Percentiles rank a stretch among this genome's conserved stretches.
phyloP scores from a whole-genome alignment of 2,797 vertebrate genomes.

The Alauda arvensis region DNA sequence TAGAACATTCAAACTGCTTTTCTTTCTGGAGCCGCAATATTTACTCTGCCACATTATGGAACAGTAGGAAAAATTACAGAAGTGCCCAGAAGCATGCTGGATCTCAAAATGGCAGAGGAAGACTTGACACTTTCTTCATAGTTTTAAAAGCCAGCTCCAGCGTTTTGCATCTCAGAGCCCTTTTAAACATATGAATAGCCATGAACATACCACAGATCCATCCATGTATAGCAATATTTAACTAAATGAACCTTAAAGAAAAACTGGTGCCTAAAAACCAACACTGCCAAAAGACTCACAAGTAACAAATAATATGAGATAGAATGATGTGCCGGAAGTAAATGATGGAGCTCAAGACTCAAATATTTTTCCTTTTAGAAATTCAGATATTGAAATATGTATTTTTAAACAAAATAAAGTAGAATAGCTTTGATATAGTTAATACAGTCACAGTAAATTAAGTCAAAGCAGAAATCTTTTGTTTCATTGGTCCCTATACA shows the following conservation, averaged over 20 bases:
- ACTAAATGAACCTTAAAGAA: neutral
- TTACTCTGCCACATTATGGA: neutral
- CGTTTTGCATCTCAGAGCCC: neutral
- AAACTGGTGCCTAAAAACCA: neutral
- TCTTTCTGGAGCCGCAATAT: neutral
- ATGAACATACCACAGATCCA: neutral
- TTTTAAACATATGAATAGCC: neutral
- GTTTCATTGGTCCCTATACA: neutral
- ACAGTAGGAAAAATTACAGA: neutral
- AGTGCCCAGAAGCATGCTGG: neutral
- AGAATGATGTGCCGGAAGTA: neutral
- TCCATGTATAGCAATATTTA: neutral
- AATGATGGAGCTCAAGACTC: neutral
- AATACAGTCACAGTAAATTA: neutral
- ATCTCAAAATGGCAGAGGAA: neutral
- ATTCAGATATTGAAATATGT: neutral
- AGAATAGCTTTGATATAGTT: neutral
- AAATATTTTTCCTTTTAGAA: neutral
- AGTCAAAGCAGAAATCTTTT: neutral
- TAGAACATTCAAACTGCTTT: neutral
- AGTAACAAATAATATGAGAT: neutral
- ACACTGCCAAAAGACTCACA: neutral
- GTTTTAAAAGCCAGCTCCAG: neutral
- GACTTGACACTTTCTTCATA: neutral
- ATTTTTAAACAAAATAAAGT: neutral